Conservation (phyloP, 2,113 vertebrate species). For the Drymodes brunneopygia region DNA sequence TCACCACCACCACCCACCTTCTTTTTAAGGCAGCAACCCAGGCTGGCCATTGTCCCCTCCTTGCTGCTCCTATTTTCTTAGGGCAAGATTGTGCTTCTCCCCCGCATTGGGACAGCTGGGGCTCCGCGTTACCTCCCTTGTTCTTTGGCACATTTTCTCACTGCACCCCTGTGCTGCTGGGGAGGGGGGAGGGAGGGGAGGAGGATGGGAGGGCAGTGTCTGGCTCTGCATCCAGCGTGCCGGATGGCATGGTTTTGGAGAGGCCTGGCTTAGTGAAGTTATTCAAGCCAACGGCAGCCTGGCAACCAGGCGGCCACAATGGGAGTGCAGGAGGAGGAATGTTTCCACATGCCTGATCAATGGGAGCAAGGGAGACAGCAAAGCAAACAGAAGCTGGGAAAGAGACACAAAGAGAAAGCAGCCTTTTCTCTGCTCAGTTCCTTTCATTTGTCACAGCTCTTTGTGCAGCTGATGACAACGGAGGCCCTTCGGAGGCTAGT, state of each 20-base stretch:
- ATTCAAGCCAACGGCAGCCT: constrained; percentile 77
- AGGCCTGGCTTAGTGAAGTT: constrained; percentile 70
- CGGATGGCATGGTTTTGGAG: constrained; percentile 67
- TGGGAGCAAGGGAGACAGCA: constrained; percentile 80
- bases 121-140: neutral
- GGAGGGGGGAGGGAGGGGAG: constrained; percentile 18
- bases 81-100: neutral
- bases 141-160: constrained; percentile 52
- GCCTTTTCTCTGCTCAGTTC: constrained; percentile 68
- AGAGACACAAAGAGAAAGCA: constrained; percentile 78
- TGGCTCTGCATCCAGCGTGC: constrained; percentile 36
- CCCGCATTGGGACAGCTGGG: neutral
- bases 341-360: constrained; percentile 88
- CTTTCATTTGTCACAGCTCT: constrained; percentile 79
- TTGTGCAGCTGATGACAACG: constrained; percentile 74
- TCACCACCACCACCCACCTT: neutral
- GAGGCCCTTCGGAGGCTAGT: constrained; percentile 70
- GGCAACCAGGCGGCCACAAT: constrained; percentile 79
- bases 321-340: constrained; percentile 80
- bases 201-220: constrained; percentile 42
- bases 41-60: neutral
- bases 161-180: constrained; percentile 1
- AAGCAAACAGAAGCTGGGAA: constrained; percentile 83
- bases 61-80: neutral
- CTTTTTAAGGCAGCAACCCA: neutral